Evolutionary conservation across 2,888 invertebrate species (phyloP).

Genomic region (Troglohyphantes excavatus): DNA sequence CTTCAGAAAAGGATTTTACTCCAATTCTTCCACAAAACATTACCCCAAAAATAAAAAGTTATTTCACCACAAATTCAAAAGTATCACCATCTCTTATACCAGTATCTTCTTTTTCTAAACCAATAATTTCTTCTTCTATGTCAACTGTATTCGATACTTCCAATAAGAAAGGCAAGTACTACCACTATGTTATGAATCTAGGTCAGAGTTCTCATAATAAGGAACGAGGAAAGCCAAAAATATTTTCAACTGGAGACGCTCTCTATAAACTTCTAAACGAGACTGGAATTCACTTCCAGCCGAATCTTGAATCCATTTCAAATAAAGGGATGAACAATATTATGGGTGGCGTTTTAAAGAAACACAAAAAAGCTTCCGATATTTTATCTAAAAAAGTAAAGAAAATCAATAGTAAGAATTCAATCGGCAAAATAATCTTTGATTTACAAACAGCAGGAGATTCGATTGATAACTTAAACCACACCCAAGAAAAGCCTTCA

Average conservation of each 20-base stretch:
- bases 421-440: background rate
- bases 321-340: background rate
- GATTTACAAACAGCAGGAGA: background rate
- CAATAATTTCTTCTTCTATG: slow-evolving; percentile 35
- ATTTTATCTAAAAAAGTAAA: background rate
- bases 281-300: background rate
- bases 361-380: background rate
- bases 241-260: slow-evolving; percentile 16
- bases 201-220: background rate
- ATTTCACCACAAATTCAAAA: background rate
- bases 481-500: background rate
- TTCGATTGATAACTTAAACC: background rate
- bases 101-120: background rate
- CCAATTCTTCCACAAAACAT: background rate
- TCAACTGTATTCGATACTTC: slow-evolving; percentile 62
- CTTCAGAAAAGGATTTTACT: background rate
- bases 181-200: slow-evolving; percentile 60
- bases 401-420: background rate
- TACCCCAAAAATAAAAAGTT: background rate
- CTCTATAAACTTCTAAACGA: slow-evolving; percentile 41
- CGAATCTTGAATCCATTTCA: background rate
- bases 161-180: slow-evolving; percentile 38
- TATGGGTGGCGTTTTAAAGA: background rate
- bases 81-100: background rate
- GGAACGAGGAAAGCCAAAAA: background rate